Conservation (phyloP, 2,888 invertebrate species). For the Labia minor region DNA sequence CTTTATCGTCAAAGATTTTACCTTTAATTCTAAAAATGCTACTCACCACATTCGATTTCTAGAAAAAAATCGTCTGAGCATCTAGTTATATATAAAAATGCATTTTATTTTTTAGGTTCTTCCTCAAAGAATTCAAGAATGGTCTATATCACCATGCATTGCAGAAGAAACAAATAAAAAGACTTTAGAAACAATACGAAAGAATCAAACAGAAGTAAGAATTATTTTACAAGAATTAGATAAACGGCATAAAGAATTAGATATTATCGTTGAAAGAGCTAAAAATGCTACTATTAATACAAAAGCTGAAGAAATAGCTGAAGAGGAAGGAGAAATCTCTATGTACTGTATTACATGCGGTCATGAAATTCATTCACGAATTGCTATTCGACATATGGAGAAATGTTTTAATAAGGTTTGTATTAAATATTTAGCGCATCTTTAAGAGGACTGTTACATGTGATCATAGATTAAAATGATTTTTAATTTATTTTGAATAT, state of each 20-base stretch:
- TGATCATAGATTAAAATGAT: background rate
- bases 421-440: no score
- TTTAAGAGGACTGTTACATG: background rate
- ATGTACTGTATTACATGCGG: constrained; percentile 97
- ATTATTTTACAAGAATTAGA: constrained; percentile 70
- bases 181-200: constrained; percentile 59
- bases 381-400: constrained; percentile 93
- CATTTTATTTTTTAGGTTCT: constrained; percentile 47
- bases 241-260: constrained; percentile 63
- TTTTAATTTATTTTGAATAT: background rate
- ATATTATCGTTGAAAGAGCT: constrained; percentile 67
- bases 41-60: no score
- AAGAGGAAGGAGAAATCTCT: constrained; percentile 58
- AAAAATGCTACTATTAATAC: constrained; percentile 58
- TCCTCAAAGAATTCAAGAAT: constrained; percentile 84
- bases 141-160: constrained; percentile 74
- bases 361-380: constrained; percentile 83
- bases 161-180: constrained; percentile 73
- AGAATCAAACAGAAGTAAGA: constrained; percentile 66
- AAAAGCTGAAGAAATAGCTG: constrained; percentile 53
- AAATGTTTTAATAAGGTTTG: constrained; percentile 84
- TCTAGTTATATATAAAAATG: no score
- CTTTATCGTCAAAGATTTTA: no score
- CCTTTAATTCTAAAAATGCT: no score
- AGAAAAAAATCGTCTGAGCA: no score